Conservation (phyloP, 2,888 invertebrate genomes). For the Nasonia oneida region DNA sequence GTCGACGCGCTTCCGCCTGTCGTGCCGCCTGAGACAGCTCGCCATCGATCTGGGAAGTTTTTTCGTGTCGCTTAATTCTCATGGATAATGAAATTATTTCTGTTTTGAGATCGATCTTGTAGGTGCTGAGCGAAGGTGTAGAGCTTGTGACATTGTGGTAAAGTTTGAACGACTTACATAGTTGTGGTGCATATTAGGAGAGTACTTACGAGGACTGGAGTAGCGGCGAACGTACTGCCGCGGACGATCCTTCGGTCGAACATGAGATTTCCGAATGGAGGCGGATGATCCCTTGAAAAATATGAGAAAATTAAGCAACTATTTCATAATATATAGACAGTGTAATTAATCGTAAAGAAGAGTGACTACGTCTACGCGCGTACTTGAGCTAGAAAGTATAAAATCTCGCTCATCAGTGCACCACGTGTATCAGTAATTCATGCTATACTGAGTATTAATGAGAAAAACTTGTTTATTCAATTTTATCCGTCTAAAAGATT, state of each 20-base stretch:
- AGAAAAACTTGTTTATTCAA: slow-evolving; percentile 6
- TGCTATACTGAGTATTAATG: background rate
- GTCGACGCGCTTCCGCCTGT: slow-evolving; percentile 85
- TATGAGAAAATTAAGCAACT: background rate
- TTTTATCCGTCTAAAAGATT: background rate
- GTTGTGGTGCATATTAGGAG: background rate
- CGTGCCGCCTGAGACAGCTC: slow-evolving; percentile 81
- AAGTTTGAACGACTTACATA: background rate
- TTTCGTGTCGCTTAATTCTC: background rate
- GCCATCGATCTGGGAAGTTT: slow-evolving; percentile 75
- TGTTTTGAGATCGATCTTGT: too few relatives aligned
- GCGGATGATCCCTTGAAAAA: slow-evolving; percentile 80
- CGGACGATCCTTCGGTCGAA: slow-evolving; percentile 92
- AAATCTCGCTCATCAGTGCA: background rate
- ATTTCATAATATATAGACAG: background rate
- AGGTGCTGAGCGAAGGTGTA: background rate
- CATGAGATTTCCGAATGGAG: slow-evolving; percentile 91
- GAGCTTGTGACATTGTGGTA: background rate
- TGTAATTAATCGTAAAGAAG: background rate
- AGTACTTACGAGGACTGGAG: slow-evolving; percentile 75
- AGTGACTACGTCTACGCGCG: background rate
- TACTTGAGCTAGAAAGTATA: background rate
- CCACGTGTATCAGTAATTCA: background rate
- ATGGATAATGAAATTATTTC: too few relatives aligned
- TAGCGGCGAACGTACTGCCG: slow-evolving; percentile 87